Base-by-base conservation (phyloP, 2,888 invertebrate genomes). In the Microctonus aethiopoides region DNA sequence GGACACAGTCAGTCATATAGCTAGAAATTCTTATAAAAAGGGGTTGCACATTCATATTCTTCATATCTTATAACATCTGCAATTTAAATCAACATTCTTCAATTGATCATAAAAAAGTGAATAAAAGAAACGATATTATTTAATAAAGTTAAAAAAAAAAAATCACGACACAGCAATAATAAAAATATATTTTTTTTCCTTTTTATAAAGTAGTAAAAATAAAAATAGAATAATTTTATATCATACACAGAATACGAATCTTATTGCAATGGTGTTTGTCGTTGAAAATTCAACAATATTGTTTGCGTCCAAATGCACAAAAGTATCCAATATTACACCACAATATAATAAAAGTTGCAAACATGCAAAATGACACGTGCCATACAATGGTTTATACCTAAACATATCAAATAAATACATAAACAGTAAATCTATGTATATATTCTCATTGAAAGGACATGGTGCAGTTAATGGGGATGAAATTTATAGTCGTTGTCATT, bases 81-180 rank as follows among this genome's bases (percentile, higher is more conserved):
- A 20, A 9, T 1, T 10, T 74, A 79, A 82, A 82, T 83, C 83
- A 85, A 80, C 78, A 82, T 79, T 82, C 81, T 85, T 84, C 84
- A 84, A 85, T 85, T 84, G 80, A 81, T 80, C 80, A 77, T 76
- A 78, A 79, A 80, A 80, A 80, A 81, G 80, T 75, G 82, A 80
- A 84, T 82, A 83, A 83, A 81, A 83, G 80, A 22, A 54, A 83
- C 81, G 82, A 84, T 82, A 84, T 84, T 83, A 83, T 84, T 84
- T 84, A 84, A 84, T 84, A 83, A 79, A 82, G 7, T 29, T 29
- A 29, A 29, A 29, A 29, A 29, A 29, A 29, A 29, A 29, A 29
- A 3, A 29, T 5, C 5, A 29, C 3, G 7, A 29, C 29, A 29
- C 3, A 29, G 7, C 7, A 7, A 29, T 29, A 29, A 29, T 29